Conservation (phyloP, 1,140 invertebrate species). For the Diabrotica virgifera region DNA sequence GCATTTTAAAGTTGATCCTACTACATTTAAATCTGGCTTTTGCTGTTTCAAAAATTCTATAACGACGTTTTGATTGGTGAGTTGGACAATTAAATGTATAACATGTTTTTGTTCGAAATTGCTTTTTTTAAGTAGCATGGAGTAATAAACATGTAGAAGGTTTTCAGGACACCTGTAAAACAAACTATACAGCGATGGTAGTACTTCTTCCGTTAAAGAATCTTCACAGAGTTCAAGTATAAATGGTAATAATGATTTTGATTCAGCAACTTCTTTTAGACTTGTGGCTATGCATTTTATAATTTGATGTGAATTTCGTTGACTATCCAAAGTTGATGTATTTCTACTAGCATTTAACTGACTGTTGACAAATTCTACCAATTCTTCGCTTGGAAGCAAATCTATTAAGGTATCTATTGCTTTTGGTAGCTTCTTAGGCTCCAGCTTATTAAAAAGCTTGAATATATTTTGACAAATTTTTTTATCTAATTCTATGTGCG, state of each 20-base stretch:
- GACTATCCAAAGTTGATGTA: background rate
- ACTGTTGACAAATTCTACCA: background rate
- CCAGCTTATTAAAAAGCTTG: background rate
- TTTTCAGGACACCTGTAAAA: background rate
- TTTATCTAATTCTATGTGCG: background rate
- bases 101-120: background rate
- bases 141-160: background rate
- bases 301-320: background rate
- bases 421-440: background rate
- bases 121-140: background rate
- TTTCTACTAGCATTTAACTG: background rate
- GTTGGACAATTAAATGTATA: background rate
- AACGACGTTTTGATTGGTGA: background rate
- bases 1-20: background rate
- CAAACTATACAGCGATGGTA: background rate
- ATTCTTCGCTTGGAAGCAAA: background rate
- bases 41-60: background rate
- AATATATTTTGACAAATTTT: background rate
- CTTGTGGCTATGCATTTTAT: background rate
- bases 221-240: background rate
- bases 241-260: background rate
- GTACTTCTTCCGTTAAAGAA: background rate
- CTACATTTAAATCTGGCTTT: background rate
- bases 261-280: background rate
- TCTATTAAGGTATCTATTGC: background rate